Evolutionary conservation across 2,888 invertebrate genomes (phyloP).

Genomic region (Ryuthela nishihirai): DNA sequence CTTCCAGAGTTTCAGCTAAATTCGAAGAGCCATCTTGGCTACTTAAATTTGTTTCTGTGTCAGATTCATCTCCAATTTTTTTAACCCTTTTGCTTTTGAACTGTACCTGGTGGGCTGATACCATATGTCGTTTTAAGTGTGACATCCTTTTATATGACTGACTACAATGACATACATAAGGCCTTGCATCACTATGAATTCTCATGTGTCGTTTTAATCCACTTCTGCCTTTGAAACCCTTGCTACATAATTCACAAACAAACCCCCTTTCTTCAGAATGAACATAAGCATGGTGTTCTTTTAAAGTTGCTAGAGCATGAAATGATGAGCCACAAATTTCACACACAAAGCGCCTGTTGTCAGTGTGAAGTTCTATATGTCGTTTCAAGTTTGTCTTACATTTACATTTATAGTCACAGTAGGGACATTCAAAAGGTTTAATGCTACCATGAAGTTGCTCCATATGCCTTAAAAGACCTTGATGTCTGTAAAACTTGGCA

Average conservation of each 20-base stretch:
- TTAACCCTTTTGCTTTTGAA: conserved; percentile 1
- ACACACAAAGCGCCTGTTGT: conserved; percentile 49
- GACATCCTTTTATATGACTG: conserved; percentile 33
- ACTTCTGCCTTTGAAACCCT: conserved; percentile 42
- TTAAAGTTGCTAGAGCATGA: conserved; percentile 49
- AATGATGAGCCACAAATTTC: conserved; percentile 51
- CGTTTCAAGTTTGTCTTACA: conserved; percentile 49
- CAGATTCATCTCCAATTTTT: not conserved
- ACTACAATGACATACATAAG: conserved; percentile 31
- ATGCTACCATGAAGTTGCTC: conserved; percentile 45
- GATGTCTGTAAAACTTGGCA: conserved; percentile 44
- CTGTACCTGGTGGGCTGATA: conserved; percentile 1
- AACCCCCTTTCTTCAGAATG: conserved; percentile 48
- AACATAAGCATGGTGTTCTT: conserved; percentile 50
- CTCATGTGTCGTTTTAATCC: conserved; percentile 23
- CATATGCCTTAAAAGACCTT: conserved; percentile 47
- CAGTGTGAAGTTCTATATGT: conserved; percentile 48
- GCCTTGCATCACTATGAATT: conserved; percentile 32
- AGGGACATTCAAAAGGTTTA: conserved; percentile 46
- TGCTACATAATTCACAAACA: conserved; percentile 46
- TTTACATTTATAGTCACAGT: conserved; percentile 49
- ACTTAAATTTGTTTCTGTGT: conserved; percentile 1
- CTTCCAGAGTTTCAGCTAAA: not conserved
- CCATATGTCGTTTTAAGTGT: conserved; percentile 33
- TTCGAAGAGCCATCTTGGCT: not conserved